Conservation (phyloP, 2,888 invertebrate genomes). For the Branchipolynoe longqiensis region DNA sequence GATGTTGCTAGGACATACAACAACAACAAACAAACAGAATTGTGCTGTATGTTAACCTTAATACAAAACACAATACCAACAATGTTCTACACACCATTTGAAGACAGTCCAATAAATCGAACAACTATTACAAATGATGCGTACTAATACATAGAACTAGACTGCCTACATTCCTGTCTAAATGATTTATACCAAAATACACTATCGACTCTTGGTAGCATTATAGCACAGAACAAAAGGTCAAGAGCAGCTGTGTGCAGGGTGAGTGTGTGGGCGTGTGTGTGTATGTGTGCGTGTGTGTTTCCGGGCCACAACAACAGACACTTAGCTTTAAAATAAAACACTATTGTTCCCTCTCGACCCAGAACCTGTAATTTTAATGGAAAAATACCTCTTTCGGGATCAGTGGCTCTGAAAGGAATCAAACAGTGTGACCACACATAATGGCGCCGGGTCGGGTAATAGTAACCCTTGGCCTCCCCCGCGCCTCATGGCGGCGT, state of each 20-base stretch:
- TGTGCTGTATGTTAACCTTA: too few relatives aligned
- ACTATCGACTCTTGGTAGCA: too few relatives aligned
- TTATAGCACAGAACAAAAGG: conserved; percentile 50
- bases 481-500: conserved; percentile 2
- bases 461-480: conserved; percentile 2
- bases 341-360: conserved; percentile 30
- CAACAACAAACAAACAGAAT: too few relatives aligned
- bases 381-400: conserved; percentile 52
- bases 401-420: conserved; percentile 48
- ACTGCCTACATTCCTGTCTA: too few relatives aligned
- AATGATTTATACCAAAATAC: too few relatives aligned
- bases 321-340: conserved; percentile 48
- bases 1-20: too few relatives aligned
- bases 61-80: too few relatives aligned
- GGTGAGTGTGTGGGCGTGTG: too few relatives aligned
- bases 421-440: conserved; percentile 53
- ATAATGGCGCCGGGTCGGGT: conserved; percentile 22
- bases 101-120: too few relatives aligned
- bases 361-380: conserved; percentile 54
- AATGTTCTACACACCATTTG: too few relatives aligned
- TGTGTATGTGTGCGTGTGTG: neutral
- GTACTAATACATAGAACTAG: too few relatives aligned
- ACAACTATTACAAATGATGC: too few relatives aligned
- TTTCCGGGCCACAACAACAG: conserved; percentile 20
- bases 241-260: conserved; percentile 52